phyloP scores from a whole-genome alignment of 1,140 invertebrate species.

The Potamilus streckersoni region DNA sequence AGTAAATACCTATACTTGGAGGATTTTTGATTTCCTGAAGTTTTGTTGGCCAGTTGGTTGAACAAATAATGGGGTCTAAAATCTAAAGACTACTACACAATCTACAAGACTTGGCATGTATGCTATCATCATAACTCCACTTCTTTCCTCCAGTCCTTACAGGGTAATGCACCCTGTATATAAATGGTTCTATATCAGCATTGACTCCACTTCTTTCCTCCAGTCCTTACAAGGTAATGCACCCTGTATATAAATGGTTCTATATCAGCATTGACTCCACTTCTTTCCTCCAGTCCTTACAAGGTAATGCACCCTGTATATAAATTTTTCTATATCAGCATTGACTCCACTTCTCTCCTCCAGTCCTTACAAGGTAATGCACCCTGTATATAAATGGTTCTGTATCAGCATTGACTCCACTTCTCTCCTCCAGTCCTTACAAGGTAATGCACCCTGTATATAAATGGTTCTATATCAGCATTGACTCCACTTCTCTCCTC shows the following conservation, averaged over 20 bases:
- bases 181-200: conserved; percentile 68
- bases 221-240: no score
- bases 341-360: conserved; percentile 77
- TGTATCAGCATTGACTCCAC: conserved; percentile 75
- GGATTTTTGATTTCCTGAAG: no score
- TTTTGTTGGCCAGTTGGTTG: no score
- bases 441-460: conserved; percentile 78
- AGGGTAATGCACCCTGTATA: conserved; percentile 73
- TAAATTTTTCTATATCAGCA: conserved; percentile 75
- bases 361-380: conserved; percentile 74
- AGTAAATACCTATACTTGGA: no score
- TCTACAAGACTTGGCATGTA: no score
- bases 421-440: conserved; percentile 75
- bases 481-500: conserved; percentile 77
- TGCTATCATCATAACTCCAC: conserved; percentile 69
- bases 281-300: conserved; percentile 76
- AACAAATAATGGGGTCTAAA: no score
- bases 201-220: no score
- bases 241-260: no score
- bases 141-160: conserved; percentile 76
- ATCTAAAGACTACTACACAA: no score
- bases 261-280: conserved; percentile 75
- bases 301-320: conserved; percentile 78
- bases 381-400: conserved; percentile 78
- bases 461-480: conserved; percentile 76